Conservation (phyloP, 2,797 vertebrate species). For the Erethizon dorsatum region DNA sequence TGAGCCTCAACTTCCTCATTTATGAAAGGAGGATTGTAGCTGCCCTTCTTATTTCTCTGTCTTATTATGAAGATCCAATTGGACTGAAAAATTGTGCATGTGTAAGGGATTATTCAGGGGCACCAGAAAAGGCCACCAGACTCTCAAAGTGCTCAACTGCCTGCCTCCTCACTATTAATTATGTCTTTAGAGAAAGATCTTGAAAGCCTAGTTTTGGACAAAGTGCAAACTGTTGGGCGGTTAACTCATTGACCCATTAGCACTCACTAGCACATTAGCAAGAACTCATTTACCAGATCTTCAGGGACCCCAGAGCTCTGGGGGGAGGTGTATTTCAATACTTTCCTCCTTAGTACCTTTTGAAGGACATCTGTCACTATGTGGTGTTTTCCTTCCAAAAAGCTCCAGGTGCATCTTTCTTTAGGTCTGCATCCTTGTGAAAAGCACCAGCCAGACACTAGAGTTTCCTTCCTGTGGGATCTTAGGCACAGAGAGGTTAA, state of each 20-base stretch:
- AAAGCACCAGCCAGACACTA: not conserved
- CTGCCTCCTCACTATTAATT: not conserved
- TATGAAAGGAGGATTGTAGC: slow-evolving; percentile 15
- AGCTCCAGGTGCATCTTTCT: not conserved
- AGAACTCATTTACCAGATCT: slow-evolving; percentile 59
- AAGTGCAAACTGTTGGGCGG: slow-evolving; percentile 35
- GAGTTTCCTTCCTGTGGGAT: not conserved
- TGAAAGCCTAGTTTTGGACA: slow-evolving; percentile 57
- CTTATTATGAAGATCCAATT: slow-evolving; percentile 52
- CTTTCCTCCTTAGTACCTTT: slow-evolving; percentile 43
- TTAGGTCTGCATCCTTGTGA: not conserved
- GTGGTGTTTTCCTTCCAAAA: slow-evolving; percentile 34
- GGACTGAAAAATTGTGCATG: not conserved
- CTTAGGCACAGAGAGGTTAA: slow-evolving; percentile 48
- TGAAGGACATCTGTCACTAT: slow-evolving; percentile 41
- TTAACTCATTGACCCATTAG: slow-evolving; percentile 14
- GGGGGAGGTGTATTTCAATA: not conserved
- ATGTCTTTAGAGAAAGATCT: slow-evolving; percentile 48
- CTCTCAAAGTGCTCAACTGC: slow-evolving; percentile 6
- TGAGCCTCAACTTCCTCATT: slow-evolving; percentile 54
- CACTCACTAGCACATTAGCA: not conserved
- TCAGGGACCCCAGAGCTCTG: not conserved
- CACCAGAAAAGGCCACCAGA: not conserved
- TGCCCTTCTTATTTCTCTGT: not conserved
- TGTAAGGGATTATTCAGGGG: not conserved